Evolutionary conservation across 2,797 vertebrate species (phyloP).

Genomic region (Falco berigora): DNA sequence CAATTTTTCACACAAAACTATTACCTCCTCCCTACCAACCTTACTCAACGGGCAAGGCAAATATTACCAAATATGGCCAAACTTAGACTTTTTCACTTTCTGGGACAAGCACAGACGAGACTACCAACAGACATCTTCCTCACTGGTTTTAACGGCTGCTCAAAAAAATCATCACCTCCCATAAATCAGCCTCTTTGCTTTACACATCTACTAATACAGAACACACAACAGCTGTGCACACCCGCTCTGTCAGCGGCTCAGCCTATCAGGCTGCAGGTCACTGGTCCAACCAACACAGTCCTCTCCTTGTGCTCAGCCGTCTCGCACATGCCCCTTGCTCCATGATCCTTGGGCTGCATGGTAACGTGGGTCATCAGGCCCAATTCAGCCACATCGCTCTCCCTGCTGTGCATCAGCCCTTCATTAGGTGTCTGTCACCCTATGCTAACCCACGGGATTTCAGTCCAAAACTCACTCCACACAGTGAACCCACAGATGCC

Average conservation of each 20-base stretch:
- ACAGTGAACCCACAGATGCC: not conserved
- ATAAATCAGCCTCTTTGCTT: not conserved
- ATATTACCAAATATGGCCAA: not conserved
- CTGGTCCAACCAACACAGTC: not conserved
- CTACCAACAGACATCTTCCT: not conserved
- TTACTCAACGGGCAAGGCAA: not conserved
- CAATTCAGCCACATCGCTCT: not conserved
- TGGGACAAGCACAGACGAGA: not conserved
- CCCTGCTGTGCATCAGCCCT: not conserved
- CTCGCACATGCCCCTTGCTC: not conserved
- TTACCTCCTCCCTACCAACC: not conserved
- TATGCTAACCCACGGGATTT: not conserved
- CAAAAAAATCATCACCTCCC: not conserved
- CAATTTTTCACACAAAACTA: not conserved
- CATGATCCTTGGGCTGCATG: not conserved
- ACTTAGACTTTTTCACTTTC: rapidly evolving
- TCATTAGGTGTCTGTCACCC: not conserved
- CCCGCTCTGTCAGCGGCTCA: not conserved
- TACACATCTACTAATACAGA: not conserved
- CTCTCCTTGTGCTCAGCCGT: not conserved
- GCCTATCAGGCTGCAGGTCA: not conserved
- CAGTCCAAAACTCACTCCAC: not conserved
- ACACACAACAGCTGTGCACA: not conserved
- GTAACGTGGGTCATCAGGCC: not conserved
- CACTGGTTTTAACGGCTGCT: not conserved